phyloP scores from a whole-genome alignment of 2,797 vertebrate species.

The Numenius phaeopus region DNA sequence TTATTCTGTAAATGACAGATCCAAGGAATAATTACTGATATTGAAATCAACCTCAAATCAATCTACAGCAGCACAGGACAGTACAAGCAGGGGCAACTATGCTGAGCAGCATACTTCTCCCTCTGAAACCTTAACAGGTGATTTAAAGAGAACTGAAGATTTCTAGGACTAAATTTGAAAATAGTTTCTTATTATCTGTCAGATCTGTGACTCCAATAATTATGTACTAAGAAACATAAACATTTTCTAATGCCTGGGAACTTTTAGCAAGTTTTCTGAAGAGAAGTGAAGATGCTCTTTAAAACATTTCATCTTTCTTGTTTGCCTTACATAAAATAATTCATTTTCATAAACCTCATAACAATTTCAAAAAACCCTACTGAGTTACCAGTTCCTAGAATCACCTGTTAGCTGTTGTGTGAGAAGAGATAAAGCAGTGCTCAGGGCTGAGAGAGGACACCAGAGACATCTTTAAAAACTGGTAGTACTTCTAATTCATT shows the following conservation, averaged over 20 bases:
- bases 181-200: background rate
- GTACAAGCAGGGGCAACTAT: background rate
- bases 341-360: background rate
- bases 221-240: background rate
- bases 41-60: background rate
- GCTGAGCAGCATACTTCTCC: background rate
- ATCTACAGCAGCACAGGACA: accelerated
- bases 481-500: background rate
- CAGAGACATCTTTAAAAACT: background rate
- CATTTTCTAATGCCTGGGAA: background rate
- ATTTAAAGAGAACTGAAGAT: background rate
- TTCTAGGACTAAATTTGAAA: background rate
- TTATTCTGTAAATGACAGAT: background rate
- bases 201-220: background rate
- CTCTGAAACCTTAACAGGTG: background rate
- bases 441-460: background rate
- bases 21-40: background rate
- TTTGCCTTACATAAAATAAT: background rate
- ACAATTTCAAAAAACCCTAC: background rate
- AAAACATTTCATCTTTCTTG: background rate
- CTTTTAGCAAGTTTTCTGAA: background rate
- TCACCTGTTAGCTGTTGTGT: background rate
- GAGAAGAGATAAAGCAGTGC: background rate
- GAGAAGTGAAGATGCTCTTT: background rate
- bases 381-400: background rate